These are phyloP conservation scores for Lasioglossum figueresi DNA, from an alignment of 2,888 invertebrate species.

Conservation along the genomic window DNA sequence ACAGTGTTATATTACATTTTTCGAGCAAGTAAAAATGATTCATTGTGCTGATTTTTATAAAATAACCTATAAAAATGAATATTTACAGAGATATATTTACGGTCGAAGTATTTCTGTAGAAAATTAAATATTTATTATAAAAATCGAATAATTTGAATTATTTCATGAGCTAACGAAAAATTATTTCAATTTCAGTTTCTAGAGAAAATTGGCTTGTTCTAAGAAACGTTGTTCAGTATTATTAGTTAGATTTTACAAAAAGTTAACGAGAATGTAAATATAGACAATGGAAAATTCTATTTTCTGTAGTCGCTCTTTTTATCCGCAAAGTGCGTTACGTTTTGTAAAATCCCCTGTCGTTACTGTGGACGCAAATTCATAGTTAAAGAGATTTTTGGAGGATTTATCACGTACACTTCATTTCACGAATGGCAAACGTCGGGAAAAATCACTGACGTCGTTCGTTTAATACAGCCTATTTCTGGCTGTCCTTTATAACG, in stretches of 20 bases:
- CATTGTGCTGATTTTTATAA: too few species aligned
- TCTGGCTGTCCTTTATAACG: slow-evolving; percentile 63
- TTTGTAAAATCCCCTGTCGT: background rate
- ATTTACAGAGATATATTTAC: too few species aligned
- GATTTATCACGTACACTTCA: background rate
- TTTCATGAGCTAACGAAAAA: too few species aligned
- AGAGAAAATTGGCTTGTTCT: background rate
- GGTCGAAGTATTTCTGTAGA: too few species aligned
- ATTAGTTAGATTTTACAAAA: background rate
- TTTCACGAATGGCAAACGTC: slow-evolving; percentile 43
- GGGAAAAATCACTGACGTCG: slow-evolving; percentile 45
- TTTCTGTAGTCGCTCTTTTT: background rate
- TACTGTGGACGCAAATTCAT: background rate
- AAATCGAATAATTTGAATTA: too few species aligned
- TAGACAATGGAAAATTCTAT: background rate
- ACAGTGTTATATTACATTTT: too few species aligned
- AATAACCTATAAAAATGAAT: too few species aligned
- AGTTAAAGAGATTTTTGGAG: background rate
- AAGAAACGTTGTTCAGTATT: background rate
- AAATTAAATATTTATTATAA: too few species aligned
- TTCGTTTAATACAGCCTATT: slow-evolving; percentile 60
- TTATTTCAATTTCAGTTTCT: too few species aligned
- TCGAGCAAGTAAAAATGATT: too few species aligned
- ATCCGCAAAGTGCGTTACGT: background rate
- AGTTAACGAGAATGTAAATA: too few species aligned